Evolutionary conservation across 2,888 invertebrate species (phyloP), one percentile per base, ranked within the genome.

Genomic region (Dorcus parallelipipedus): DNA sequence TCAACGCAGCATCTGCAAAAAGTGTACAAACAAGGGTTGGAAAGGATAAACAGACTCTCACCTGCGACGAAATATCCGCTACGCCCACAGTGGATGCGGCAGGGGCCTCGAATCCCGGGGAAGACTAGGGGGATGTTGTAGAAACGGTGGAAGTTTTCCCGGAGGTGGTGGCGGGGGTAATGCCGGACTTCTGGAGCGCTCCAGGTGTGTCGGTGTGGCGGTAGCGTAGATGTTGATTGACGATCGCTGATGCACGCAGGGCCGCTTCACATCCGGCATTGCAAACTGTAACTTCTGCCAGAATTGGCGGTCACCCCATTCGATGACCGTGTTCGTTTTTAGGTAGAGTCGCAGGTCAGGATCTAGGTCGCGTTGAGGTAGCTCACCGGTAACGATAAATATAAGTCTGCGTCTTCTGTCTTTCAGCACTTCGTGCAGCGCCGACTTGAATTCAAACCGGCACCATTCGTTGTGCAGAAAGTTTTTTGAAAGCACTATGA

Each of bases 391-490:
- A 66, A 96, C 84, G 68, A 97, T 86, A 74, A 97, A 90, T 71
- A 98, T 91, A 71, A 96, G 85, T 77, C 92, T 88, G 75, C 91
- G 89, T 75, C 90, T 86, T 73, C 90, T 85, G 79, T 91, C 91
- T 81, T 92, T 91, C 67, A 95, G 84, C 71, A 94, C 90, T 79
- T 95, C 93, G 75, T 92, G 93, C 54, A 96, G 84, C 33, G 95
- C 95, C 70, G 92, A 91, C 81, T 95, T 94, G 79, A 97, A 95
- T 80, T 97, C 97, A 77, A 95, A 93, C 67, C 92, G 86, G 70
- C 91, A 89, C 97, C 97, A 97, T 81, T 97, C 96, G 79, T 93
- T 93, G 80, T 93, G 90, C 63, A 97, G 84, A 80, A 97, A 97
- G 81, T 93, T 93, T 78, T 92, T 91, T 14, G 95, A 95, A 59